phyloP scores from a whole-genome alignment of 2,888 invertebrate species.

The Acleris literana region DNA sequence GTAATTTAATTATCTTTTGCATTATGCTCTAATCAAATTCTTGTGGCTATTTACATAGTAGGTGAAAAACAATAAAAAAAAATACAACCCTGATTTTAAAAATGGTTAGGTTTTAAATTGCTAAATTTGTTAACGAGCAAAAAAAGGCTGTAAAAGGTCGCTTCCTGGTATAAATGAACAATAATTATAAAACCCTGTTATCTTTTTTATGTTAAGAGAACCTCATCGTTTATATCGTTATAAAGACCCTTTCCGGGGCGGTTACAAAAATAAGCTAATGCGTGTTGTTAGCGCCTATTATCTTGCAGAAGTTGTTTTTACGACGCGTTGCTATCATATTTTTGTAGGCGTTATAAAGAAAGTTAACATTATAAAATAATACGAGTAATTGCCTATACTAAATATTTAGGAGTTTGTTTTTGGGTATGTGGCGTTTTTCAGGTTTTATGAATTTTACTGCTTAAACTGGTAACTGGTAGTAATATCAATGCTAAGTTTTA shows the following conservation, averaged over 20 bases:
- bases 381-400: too few species aligned
- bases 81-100: too few species aligned
- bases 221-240: slow-evolving; percentile 11
- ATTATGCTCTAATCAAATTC: too few species aligned
- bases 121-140: slow-evolving; percentile 4
- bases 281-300: background rate
- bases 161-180: slow-evolving; percentile 10
- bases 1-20: too few species aligned
- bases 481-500: too few species aligned
- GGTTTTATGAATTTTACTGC: too few species aligned
- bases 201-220: slow-evolving; percentile 13
- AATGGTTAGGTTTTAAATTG: too few species aligned
- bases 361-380: background rate
- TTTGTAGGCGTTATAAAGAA: background rate
- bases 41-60: too few species aligned
- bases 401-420: too few species aligned
- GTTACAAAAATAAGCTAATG: background rate
- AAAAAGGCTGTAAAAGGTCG: slow-evolving; percentile 6
- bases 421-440: too few species aligned
- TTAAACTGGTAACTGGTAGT: too few species aligned
- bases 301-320: background rate
- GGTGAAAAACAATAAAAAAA: too few species aligned
- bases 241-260: slow-evolving; percentile 2
- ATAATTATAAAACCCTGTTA: slow-evolving; percentile 26
- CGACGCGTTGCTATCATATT: slow-evolving; percentile 6